Evolutionary conservation across 2,113 vertebrate genomes (phyloP).

Genomic region (Leucopternis melanops): DNA sequence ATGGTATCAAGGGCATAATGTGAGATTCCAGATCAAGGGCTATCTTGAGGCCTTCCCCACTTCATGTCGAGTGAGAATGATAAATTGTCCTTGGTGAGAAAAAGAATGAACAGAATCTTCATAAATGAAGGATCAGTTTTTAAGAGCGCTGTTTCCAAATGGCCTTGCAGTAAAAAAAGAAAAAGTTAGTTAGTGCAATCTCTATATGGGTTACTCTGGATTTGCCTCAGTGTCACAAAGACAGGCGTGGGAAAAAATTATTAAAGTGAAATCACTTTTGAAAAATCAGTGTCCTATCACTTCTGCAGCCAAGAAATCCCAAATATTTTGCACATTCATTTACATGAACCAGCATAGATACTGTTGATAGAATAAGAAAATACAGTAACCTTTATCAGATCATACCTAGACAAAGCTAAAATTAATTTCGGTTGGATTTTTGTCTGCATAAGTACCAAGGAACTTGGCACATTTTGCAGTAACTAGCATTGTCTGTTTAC

Average conservation of each 20-base stretch:
- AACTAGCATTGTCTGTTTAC: background rate
- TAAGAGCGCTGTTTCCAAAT: background rate
- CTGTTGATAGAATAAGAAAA: background rate
- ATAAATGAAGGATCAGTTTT: background rate
- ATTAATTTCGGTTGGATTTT: background rate
- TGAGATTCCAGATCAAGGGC: background rate
- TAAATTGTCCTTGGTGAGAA: background rate
- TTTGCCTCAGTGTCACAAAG: background rate
- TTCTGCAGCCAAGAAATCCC: background rate
- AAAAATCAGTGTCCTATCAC: background rate
- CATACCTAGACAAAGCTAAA: background rate
- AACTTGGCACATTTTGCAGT: background rate
- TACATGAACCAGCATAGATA: background rate
- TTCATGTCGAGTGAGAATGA: background rate
- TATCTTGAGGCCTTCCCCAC: background rate
- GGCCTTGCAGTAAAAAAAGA: background rate
- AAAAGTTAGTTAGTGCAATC: background rate
- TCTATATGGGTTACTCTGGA: background rate
- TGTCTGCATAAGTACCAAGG: background rate
- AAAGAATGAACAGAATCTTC: background rate
- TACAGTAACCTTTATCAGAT: background rate
- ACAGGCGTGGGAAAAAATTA: background rate
- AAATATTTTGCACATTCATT: background rate
- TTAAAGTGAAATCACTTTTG: background rate
- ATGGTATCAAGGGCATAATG: background rate